A percentile compares a stretch with the other conserved stretches of the same genome.
Evolutionary conservation across 2,797 vertebrate genomes (phyloP).

Genomic region (Heliangelus exortis): DNA sequence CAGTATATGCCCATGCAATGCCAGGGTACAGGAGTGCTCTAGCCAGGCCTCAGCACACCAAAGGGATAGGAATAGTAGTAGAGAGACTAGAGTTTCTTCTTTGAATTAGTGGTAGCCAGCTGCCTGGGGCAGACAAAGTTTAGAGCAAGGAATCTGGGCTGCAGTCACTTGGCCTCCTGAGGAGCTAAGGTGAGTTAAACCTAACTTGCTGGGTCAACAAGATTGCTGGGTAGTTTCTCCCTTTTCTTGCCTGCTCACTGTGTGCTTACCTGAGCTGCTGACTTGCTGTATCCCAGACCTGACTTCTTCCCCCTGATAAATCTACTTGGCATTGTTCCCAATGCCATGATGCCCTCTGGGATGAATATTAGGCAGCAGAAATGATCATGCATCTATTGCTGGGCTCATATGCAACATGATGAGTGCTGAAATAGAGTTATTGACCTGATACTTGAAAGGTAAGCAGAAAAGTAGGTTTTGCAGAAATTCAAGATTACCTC

Average conservation of each 20-base stretch:
- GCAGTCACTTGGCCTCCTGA: not conserved
- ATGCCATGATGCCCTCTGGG: rapidly evolving
- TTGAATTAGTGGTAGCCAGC: not conserved
- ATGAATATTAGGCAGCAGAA: not conserved
- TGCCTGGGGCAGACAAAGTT: not conserved
- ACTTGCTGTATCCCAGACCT: not conserved
- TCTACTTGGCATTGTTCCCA: not conserved
- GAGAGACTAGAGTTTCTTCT: not conserved
- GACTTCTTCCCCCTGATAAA: not conserved
- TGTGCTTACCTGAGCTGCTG: not conserved
- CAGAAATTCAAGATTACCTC: not conserved
- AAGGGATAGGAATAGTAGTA: rapidly evolving
- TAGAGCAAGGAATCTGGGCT: not conserved
- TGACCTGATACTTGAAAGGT: not conserved
- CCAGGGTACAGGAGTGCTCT: not conserved
- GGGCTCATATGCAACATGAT: not conserved
- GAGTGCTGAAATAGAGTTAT: not conserved
- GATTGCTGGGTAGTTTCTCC: not conserved
- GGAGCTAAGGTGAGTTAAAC: not conserved
- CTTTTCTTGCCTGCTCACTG: not conserved
- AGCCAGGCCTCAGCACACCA: not conserved
- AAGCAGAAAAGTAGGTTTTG: not conserved
- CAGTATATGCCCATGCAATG: not conserved
- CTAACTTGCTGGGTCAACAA: not conserved
- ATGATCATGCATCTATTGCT: not conserved